Evolutionary conservation across 2,888 invertebrate genomes (phyloP).

Genomic region (Tetragonisca angustula): DNA sequence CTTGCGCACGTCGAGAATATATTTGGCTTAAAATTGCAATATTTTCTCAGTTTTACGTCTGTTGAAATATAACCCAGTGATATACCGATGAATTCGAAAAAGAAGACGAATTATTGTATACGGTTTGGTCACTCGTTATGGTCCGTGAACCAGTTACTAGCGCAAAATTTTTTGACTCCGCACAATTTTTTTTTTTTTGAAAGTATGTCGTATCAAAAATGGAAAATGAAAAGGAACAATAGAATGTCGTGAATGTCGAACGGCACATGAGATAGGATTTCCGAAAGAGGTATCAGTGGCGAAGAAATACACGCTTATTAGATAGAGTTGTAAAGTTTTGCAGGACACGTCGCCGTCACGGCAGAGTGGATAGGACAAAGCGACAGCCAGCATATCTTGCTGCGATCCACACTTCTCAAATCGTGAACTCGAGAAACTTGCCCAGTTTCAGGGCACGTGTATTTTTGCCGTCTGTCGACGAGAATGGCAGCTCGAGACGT

Average conservation of each 20-base stretch:
- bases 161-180: too few relatives aligned
- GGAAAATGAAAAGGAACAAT: not conserved
- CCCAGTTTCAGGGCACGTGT: not conserved
- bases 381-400: not conserved
- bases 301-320: not conserved
- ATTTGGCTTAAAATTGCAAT: too few relatives aligned
- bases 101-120: too few relatives aligned
- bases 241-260: too few relatives aligned
- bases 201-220: not conserved
- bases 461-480: not conserved
- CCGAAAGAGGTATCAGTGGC: not conserved
- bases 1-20: too few relatives aligned
- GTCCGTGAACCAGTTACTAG: too few relatives aligned
- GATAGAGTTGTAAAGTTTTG: not conserved
- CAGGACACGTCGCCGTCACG: not conserved
- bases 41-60: too few relatives aligned
- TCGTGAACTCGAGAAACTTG: not conserved
- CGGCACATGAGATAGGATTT: not conserved
- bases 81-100: too few relatives aligned
- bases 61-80: too few relatives aligned
- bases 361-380: not conserved
- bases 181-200: too few relatives aligned
- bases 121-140: too few relatives aligned
- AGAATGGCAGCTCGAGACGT: not conserved
- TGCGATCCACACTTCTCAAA: not conserved